Evolutionary conservation across 2,113 vertebrate species (phyloP).

Genomic region (Neogobius melanostomus): DNA sequence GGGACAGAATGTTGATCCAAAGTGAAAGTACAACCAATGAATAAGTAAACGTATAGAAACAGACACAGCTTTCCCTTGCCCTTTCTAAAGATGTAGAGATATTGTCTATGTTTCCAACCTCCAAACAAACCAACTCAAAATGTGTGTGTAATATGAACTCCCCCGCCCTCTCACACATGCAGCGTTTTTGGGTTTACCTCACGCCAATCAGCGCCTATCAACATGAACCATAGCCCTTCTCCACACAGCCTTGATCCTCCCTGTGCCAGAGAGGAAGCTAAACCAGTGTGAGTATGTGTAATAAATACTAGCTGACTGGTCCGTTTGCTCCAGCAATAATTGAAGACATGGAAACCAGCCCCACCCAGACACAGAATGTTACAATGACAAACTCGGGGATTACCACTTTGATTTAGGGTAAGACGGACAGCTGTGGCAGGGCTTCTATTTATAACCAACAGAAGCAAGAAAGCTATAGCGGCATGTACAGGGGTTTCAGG

Average conservation of each 20-base stretch:
- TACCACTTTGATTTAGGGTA: conserved; percentile 32
- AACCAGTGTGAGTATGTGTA: conserved; percentile 13
- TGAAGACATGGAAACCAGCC: conserved; percentile 23
- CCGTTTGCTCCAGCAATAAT: conserved; percentile 6
- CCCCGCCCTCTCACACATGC: neutral
- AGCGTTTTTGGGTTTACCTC: neutral
- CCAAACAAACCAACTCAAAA: neutral
- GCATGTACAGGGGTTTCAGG: conserved; percentile 12
- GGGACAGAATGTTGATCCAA: neutral
- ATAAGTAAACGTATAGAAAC: neutral
- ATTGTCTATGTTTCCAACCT: neutral
- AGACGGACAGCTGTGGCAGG: conserved; percentile 18
- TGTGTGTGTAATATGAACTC: neutral
- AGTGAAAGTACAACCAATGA: neutral
- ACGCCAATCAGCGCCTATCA: neutral
- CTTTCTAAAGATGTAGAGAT: too few relatives aligned
- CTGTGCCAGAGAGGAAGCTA: conserved; percentile 2
- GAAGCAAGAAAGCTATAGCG: conserved; percentile 17
- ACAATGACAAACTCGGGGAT: conserved; percentile 42
- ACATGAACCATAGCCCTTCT: neutral
- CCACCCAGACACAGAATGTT: conserved; percentile 32
- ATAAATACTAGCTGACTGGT: conserved; percentile 24
- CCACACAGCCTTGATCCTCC: conserved; percentile 8
- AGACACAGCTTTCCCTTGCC: too few relatives aligned
- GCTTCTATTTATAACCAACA: conserved; percentile 45